Conservation (phyloP, 2,797 vertebrate genomes). For the Clamator glandarius region DNA sequence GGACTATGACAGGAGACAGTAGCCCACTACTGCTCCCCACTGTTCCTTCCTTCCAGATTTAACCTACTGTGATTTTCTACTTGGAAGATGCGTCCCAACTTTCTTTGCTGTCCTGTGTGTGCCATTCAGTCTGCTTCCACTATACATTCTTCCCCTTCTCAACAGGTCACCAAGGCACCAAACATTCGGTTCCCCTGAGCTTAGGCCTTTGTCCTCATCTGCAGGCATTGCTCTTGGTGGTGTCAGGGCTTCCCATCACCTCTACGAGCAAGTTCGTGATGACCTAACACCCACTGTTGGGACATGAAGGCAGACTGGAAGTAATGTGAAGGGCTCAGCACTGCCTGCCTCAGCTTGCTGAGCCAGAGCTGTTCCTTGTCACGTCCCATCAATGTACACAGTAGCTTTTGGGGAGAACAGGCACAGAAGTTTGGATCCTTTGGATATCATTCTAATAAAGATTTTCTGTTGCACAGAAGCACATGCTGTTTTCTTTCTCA, state of each 20-base stretch:
- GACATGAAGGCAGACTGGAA: neutral
- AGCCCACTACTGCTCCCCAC: neutral
- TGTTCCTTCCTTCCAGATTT: neutral
- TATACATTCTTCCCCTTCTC: neutral
- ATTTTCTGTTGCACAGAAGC: constrained; percentile 60
- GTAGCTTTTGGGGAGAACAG: neutral
- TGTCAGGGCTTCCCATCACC: neutral
- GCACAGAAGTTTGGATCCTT: neutral
- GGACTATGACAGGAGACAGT: neutral
- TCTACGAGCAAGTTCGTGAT: neutral
- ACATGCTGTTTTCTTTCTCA: neutral
- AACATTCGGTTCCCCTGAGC: neutral
- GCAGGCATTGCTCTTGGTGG: accelerated
- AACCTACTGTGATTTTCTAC: neutral
- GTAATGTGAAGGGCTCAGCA: neutral
- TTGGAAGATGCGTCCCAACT: neutral
- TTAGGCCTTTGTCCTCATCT: neutral
- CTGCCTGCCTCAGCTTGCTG: neutral
- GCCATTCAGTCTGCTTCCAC: neutral
- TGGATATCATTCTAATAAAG: constrained; percentile 62
- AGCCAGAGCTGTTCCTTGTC: neutral
- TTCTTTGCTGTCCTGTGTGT: neutral
- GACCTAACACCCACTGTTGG: neutral
- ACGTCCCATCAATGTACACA: accelerated
- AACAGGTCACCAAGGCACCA: neutral